Conservation (phyloP, 2,797 vertebrate species). For the Amblyraja radiata region DNA sequence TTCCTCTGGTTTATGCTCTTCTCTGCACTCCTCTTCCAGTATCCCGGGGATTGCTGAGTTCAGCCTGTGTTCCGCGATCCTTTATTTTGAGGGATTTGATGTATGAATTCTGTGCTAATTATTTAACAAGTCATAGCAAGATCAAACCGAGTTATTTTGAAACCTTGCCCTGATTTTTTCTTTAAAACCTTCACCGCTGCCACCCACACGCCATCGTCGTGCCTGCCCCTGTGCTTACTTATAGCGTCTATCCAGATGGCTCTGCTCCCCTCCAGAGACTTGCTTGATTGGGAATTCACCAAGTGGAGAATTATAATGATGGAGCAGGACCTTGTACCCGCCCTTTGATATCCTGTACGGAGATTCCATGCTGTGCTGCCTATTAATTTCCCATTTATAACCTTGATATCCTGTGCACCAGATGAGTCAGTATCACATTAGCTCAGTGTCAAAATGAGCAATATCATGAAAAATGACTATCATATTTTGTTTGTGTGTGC, state of each 20-base stretch:
- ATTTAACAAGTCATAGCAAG: background rate
- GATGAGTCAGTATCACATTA: background rate
- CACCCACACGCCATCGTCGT: background rate
- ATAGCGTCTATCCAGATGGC: background rate
- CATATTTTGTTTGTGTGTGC: background rate
- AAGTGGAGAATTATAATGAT: background rate
- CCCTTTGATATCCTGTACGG: background rate
- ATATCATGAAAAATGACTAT: background rate
- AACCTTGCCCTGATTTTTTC: background rate
- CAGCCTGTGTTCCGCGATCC: background rate
- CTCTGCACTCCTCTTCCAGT: background rate
- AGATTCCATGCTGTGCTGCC: background rate
- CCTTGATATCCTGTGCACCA: background rate
- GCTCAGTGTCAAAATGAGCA: background rate
- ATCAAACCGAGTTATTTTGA: background rate
- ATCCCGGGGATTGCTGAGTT: background rate
- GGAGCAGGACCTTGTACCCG: background rate
- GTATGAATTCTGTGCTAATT: background rate
- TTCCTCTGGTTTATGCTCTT: background rate
- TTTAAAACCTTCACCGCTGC: background rate
- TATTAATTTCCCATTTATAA: background rate
- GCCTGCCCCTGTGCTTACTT: background rate
- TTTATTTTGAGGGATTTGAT: background rate
- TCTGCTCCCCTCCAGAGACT: background rate
- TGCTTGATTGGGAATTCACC: conserved; percentile 11